A percentile compares a stretch with the other conserved stretches of the same genome.
phyloP scores from a whole-genome alignment of 1,140 invertebrate genomes.

The Patella vulgata region DNA sequence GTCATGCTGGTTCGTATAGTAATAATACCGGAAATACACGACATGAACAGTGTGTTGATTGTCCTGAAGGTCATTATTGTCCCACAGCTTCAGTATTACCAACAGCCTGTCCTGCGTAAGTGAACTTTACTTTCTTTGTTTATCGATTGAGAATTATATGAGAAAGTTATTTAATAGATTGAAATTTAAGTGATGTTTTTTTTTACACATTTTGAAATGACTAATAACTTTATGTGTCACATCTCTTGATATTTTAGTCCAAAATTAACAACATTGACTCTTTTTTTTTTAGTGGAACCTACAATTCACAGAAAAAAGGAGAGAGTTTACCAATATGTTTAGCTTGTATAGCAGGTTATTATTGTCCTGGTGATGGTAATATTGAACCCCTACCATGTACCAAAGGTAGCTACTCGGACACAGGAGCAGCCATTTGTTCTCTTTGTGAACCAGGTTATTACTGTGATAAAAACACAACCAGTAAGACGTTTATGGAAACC shows the following conservation, averaged over 20 bases:
- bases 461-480: slow-evolving; percentile 58
- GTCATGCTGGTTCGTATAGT: slow-evolving; percentile 61
- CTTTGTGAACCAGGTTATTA: slow-evolving; percentile 58
- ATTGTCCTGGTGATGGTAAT: slow-evolving; percentile 50
- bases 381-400: slow-evolving; percentile 51
- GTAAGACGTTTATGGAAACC: slow-evolving; percentile 46
- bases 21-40: slow-evolving; percentile 45
- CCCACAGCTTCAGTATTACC: slow-evolving; percentile 41
- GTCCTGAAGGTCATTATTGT: slow-evolving; percentile 53
- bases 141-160: neutral
- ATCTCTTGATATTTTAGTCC: no score
- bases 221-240: no score
- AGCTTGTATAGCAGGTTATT: slow-evolving; percentile 54
- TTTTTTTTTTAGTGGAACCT: slow-evolving; percentile 59
- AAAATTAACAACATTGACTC: no score
- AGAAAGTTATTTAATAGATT: no score
- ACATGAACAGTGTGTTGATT: slow-evolving; percentile 62
- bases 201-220: no score
- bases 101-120: slow-evolving; percentile 51
- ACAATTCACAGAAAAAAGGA: slow-evolving; percentile 43
- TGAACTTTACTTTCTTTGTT: slow-evolving; percentile 5
- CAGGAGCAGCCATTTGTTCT: slow-evolving; percentile 46
- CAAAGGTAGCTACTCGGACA: slow-evolving; percentile 61
- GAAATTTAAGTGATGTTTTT: no score
- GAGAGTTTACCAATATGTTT: slow-evolving; percentile 40